Evolutionary conservation across 2,888 invertebrate species (phyloP).

Genomic region (Brachynemurus nebulosus): DNA sequence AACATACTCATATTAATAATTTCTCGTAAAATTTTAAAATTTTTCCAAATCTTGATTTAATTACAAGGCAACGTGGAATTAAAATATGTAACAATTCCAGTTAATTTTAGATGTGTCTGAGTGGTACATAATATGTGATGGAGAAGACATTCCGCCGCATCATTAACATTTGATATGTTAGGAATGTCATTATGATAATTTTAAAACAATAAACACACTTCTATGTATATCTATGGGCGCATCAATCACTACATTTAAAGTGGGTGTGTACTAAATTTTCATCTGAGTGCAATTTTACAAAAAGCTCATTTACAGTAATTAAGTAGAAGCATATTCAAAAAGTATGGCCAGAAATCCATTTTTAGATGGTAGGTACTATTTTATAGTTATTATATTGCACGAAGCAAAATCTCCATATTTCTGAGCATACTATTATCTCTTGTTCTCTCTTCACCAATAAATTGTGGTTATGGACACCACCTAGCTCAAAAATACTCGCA

Average conservation of each 20-base stretch:
- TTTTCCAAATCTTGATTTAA: too few relatives aligned
- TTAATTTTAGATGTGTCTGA: not conserved
- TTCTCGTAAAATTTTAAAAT: too few relatives aligned
- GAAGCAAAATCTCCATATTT: not conserved
- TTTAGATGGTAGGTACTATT: too few relatives aligned
- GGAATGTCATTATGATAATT: not conserved
- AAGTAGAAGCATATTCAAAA: conserved; percentile 3
- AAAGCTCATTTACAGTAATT: conserved; percentile 10
- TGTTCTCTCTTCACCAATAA: not conserved
- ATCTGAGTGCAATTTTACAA: conserved; percentile 7
- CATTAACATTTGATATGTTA: not conserved
- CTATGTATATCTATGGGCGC: not conserved
- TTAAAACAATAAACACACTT: not conserved
- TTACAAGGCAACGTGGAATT: too few relatives aligned
- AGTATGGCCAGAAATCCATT: conserved; percentile 3
- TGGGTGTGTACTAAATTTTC: conserved; percentile 1
- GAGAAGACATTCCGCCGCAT: not conserved
- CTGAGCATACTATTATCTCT: not conserved
- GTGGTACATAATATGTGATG: not conserved
- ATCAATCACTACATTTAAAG: conserved; percentile 1
- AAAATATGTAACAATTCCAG: too few relatives aligned
- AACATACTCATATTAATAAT: too few relatives aligned
- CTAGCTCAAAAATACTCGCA: not conserved
- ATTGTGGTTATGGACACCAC: not conserved
- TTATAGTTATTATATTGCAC: too few relatives aligned